Percentiles rank a stretch among this genome's conserved stretches.
These are phyloP conservation scores for Petrosia ficiformis DNA, from an alignment of 37 sponge, comb jelly and placozoan genomes.

Conservation along the genomic window DNA sequence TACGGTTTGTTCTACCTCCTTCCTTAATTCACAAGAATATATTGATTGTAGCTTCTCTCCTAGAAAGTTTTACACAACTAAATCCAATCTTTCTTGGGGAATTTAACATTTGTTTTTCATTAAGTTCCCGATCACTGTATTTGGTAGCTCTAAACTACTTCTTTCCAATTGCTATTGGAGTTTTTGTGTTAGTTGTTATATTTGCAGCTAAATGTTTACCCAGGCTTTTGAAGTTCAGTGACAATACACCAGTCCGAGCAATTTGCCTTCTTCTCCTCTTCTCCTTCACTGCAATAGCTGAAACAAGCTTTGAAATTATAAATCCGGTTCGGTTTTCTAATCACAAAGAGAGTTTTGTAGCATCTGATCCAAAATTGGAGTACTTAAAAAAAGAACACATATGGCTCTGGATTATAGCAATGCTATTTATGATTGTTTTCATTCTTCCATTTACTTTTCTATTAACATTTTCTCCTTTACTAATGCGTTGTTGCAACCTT, in stretches of 20 bases:
- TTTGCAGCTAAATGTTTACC: neutral
- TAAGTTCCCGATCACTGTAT: neutral
- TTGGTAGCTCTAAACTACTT: neutral
- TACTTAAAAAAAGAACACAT: neutral
- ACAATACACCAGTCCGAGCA: neutral
- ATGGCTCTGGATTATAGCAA: neutral
- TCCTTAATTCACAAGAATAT: neutral
- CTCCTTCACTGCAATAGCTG: neutral
- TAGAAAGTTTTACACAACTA: conserved; percentile 11
- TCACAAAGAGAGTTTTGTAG: neutral
- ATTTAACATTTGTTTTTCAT: neutral
- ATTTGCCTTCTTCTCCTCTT: neutral
- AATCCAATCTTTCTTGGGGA: neutral
- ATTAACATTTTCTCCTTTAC: neutral
- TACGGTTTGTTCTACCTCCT: neutral
- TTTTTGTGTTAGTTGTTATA: neutral
- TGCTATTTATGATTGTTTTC: neutral
- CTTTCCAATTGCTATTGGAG: neutral
- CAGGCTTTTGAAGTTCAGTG: neutral
- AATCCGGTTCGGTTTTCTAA: neutral
- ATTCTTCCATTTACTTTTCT: neutral
- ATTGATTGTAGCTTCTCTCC: neutral
- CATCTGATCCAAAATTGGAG: neutral
- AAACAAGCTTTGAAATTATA: neutral
- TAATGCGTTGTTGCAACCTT: neutral